Evolutionary conservation across 2,888 invertebrate genomes (phyloP), one percentile per base, ranked within the genome.

Genomic region (Polymixis flavicincta): DNA sequence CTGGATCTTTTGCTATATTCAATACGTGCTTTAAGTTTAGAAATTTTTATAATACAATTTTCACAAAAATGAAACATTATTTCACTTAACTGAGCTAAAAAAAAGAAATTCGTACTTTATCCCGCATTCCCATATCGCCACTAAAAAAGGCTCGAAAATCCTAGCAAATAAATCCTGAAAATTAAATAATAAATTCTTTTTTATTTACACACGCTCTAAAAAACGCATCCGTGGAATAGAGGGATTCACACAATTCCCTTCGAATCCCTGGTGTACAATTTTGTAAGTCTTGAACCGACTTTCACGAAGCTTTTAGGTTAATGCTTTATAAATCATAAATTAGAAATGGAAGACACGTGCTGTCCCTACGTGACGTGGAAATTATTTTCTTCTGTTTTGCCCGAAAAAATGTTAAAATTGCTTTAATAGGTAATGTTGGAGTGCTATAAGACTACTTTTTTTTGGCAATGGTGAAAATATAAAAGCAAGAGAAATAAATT

Each of bases 301-400:
- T 88, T 90, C 89, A 85, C 86, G 76, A 90, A 91, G 92, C 94
- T 94, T 92, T 94, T 92, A 93, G 91, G 90, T 90, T 92, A 93
- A 93, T 93, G 93, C 90, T 91, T 92, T 92, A 92, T 93, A 93
- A 93, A 94, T 94, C 92, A 93, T 93, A 92, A 92, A 94, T 92
- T 92, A 91, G 91, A 88, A 92, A 91, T 91, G 92, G 88, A 89
- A 92, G 90, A 90, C 91, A 92, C 89, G 91, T 89, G 90, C 90
- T 88, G 85, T 81, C 88, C 87, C 84, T 87, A 89, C 90, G 92
- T 92, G 92, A 90, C 89, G 89, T 82, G 88, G 77, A 88, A 89
- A 88, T 88, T 83, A 80, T 83, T 85, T 85, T 86, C 85, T 80
- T 88, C 85, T 87, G 82, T 83, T 90, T 88, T 86, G 69, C 67